Evolutionary conservation across 2,113 vertebrate species (phyloP), one percentile per base, ranked within the genome.

Genomic region (Rana temporaria): DNA sequence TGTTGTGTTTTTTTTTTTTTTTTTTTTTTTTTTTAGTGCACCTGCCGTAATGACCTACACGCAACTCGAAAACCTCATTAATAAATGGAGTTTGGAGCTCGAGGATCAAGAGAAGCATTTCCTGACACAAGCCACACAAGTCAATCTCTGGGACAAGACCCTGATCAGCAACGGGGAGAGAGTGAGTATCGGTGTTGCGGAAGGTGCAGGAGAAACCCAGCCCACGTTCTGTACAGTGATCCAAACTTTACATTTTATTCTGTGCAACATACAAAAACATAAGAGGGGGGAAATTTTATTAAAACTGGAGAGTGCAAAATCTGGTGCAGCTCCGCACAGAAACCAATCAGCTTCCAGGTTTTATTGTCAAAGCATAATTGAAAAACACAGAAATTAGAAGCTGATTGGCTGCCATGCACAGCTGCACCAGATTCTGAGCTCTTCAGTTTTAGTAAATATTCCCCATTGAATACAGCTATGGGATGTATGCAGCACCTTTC

Each of bases 71-170:
- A 94, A 93, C 67, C 90, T 99, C 85, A 98, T 99, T 34, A 99
- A 99, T 89, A 99, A 99, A 88, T 99, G 98, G 98, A 99, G 98
- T 85, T 92, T 98, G 64, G 98, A 99, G 76, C 91, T 99, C 34
- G 97, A 99, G 83, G 98, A 98, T 85, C 97, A 99, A 75, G 98
- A 99, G 87, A 95, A 97, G 68, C 96, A 99, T 82, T 99, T 99
- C 89, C 90, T 99, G 0, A 96, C 97, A 81, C 97, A 99, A 72
- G 97, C 97, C 0, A 99, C 98, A 0, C 97, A 99, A 85, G 97
- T 99, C 85, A 99, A 99, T 0, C 97, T 96, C 80, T 99, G 98
- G 98, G 97, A 99, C 90, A 92, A 84, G 24, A 97, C 84, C 0
- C 87, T 99, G 64, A 96, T 98, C 18, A 96, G 98, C 87, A 99